Percentiles rank a stretch among this genome's conserved stretches.
These are phyloP conservation scores for Lasioglossum figueresi DNA, from an alignment of 2,888 invertebrate genomes.

Conservation along the genomic window DNA sequence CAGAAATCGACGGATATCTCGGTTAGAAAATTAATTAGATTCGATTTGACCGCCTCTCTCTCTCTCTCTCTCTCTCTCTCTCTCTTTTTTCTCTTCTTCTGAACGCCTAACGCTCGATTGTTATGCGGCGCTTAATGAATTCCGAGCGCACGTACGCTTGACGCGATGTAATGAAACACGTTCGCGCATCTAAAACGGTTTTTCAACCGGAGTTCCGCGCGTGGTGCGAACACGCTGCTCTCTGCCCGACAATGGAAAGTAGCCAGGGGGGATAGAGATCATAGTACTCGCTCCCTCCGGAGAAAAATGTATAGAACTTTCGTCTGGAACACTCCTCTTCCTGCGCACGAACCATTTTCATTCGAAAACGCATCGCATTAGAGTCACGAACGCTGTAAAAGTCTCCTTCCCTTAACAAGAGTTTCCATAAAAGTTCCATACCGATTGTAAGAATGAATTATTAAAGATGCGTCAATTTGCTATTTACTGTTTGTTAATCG, in stretches of 20 bases:
- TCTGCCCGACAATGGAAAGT: not conserved
- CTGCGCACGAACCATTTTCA: not conserved
- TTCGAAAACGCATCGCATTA: not conserved
- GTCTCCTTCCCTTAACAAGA: too few species aligned
- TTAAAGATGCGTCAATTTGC: too few species aligned
- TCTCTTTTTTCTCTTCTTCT: not conserved
- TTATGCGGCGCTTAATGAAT: conserved; percentile 28
- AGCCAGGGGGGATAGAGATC: not conserved
- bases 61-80: not conserved
- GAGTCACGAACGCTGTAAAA: not conserved
- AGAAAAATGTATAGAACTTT: not conserved
- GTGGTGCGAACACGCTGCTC: not conserved
- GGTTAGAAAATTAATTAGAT: conserved; percentile 45
- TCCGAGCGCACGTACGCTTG: conserved; percentile 8
- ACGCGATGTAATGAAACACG: conserved; percentile 14
- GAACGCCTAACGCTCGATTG: not conserved
- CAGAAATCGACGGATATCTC: conserved; percentile 45
- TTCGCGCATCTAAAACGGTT: conserved; percentile 22
- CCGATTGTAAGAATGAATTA: too few species aligned
- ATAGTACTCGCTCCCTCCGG: not conserved
- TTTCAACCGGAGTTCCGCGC: conserved; percentile 23
- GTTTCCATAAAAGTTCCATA: too few species aligned
- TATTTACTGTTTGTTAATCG: too few species aligned
- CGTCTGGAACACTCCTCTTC: not conserved
- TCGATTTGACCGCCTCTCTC: not conserved